Percentiles rank a stretch among this genome's conserved stretches.
Evolutionary conservation across 2,797 vertebrate genomes (phyloP).

Genomic region (Echeneis naucrates): DNA sequence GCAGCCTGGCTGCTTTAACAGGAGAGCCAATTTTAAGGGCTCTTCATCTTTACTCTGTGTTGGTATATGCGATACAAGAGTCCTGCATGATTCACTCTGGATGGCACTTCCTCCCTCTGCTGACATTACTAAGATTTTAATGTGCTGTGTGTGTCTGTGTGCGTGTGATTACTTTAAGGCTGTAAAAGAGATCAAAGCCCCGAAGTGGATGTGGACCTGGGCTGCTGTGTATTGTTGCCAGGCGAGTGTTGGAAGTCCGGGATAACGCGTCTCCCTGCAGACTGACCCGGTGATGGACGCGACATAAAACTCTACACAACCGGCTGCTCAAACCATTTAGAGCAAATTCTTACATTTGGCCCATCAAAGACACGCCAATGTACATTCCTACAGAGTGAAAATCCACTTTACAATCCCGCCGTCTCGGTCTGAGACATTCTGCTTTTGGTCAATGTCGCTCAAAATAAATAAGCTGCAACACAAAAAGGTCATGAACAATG

Average conservation of each 20-base stretch:
- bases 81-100: conserved; percentile 55
- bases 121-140: conserved; percentile 75
- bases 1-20: conserved; percentile 42
- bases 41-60: conserved; percentile 66
- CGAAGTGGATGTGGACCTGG: conserved; percentile 64
- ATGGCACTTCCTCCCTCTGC: conserved; percentile 60
- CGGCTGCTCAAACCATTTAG: conserved; percentile 17
- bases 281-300: conserved; percentile 36
- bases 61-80: conserved; percentile 56
- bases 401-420: neutral
- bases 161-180: conserved; percentile 71
- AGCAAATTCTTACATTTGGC: conserved; percentile 15
- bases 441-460: neutral
- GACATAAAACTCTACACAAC: conserved; percentile 27
- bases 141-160: too few species aligned
- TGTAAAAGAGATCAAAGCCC: conserved; percentile 74
- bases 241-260: conserved; percentile 44
- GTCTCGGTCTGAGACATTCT: conserved; percentile 1
- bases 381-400: conserved; percentile 21
- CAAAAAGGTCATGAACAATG: neutral
- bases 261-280: conserved; percentile 51
- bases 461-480: too few species aligned
- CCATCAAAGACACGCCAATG: neutral
- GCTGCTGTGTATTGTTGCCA: conserved; percentile 61
- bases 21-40: conserved; percentile 70